phyloP scores from a whole-genome alignment of 1,140 invertebrate genomes.

The Hycleus phaleratus region DNA sequence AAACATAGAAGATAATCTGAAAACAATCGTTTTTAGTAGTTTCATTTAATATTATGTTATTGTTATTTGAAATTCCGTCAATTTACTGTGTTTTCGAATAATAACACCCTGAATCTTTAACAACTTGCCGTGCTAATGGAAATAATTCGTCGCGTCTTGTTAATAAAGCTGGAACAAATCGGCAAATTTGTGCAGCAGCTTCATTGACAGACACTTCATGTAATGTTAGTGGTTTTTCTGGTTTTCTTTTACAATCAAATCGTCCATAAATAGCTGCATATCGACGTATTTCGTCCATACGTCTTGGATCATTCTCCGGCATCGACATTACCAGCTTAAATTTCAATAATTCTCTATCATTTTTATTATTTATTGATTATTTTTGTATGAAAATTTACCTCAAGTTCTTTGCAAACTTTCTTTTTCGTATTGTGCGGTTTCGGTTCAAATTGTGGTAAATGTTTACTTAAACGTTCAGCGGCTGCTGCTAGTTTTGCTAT shows the following conservation, averaged over 20 bases:
- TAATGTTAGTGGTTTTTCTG: slow-evolving; percentile 89
- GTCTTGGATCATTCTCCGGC: slow-evolving; percentile 75
- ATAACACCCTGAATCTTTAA: slow-evolving; percentile 86
- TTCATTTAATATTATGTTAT: not conserved
- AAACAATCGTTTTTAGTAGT: not conserved
- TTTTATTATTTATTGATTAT: not conserved
- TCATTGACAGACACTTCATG: slow-evolving; percentile 98
- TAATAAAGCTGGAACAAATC: slow-evolving; percentile 79
- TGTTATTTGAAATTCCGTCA: not conserved
- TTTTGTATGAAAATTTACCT: slow-evolving; percentile 48
- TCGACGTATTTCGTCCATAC: slow-evolving; percentile 91
- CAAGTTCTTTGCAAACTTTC: slow-evolving; percentile 85
- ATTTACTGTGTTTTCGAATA: slow-evolving; percentile 40
- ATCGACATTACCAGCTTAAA: slow-evolving; percentile 75
- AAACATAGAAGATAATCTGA: slow-evolving; percentile 32
- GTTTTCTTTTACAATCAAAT: slow-evolving; percentile 93
- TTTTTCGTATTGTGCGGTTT: slow-evolving; percentile 87
- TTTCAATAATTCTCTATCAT: not conserved
- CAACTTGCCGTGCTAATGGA: slow-evolving; percentile 87
- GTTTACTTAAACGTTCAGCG: slow-evolving; percentile 73
- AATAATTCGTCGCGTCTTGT: slow-evolving; percentile 92
- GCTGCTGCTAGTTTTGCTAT: slow-evolving; percentile 74
- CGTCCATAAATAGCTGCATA: slow-evolving; percentile 94
- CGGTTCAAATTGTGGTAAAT: slow-evolving; percentile 76
- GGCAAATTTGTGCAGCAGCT: slow-evolving; percentile 91